Evolutionary conservation across 2,888 invertebrate genomes (phyloP), one percentile per base, ranked within the genome.

Genomic region (Drymonia ruficornis): DNA sequence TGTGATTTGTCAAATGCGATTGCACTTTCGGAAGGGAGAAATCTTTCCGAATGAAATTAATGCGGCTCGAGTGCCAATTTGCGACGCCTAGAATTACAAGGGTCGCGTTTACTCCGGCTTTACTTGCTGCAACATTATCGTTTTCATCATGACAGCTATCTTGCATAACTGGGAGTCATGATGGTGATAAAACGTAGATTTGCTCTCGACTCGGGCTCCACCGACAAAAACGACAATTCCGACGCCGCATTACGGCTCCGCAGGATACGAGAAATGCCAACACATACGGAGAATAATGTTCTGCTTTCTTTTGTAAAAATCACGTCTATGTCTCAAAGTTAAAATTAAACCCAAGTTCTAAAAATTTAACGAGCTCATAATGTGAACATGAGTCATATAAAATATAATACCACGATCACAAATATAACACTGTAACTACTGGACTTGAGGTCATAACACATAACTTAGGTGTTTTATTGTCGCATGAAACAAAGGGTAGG

Each of bases 391-490:
- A 81, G 67, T 84, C 82, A 81, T 80, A 81, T 80, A 80, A 76
- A 78, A 70, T 58, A 68, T 63, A 68, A 73, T 59, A 69, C 66
- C 65, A 55, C 71, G 70, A 77, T 74, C 69, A 71, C 71, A 64
- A 75, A 67, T 65, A 64, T 72, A 70, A 74, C 77, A 81, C 63
- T 67, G 76, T 77, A 83, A 80, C 77, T 77, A 78, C 79, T 80
- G 72, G 72, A 77, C 70, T 73, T 78, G 63, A 74, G 77, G 81
- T 80, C 75, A 77, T 76, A 78, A 76, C 72, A 77, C 75, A 80
- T 80, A 82, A 81, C 80, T 79, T 76, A 69, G 59, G 58, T 72
- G 70, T 80, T 81, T 83, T 80, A 83, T 73, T 73, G 73, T 61
- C 61, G 66, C 55, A 52, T 50, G 65, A 67, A 81, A 78, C 74